phyloP scores from a whole-genome alignment of 2,888 invertebrate species.

The Baccha elongata region DNA sequence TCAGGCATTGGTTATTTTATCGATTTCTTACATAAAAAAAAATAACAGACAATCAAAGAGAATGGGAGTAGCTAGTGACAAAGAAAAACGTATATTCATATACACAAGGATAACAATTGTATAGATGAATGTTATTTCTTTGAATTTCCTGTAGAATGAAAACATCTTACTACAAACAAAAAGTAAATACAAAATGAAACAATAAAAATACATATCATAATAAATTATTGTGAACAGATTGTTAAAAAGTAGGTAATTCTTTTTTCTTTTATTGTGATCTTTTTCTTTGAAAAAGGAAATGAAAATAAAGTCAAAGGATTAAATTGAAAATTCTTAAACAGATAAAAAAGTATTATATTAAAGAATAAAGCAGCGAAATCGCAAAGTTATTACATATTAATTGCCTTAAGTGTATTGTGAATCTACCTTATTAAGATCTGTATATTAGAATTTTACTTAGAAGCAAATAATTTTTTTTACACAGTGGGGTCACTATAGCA shows the following conservation, averaged over 20 bases:
- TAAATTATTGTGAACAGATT: not conserved
- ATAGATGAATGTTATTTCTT: slow-evolving; percentile 23
- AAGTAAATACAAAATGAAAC: slow-evolving; percentile 22
- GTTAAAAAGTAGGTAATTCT: not conserved
- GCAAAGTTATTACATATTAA: too few species aligned
- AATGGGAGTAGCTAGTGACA: slow-evolving; percentile 11
- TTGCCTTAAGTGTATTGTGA: too few species aligned
- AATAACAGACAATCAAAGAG: not conserved
- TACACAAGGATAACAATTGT: slow-evolving; percentile 18
- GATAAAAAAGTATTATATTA: too few species aligned
- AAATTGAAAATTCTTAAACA: not conserved
- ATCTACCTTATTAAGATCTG: too few species aligned
- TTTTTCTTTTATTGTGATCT: not conserved
- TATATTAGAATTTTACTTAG: too few species aligned
- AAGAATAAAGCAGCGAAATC: too few species aligned
- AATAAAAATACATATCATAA: not conserved
- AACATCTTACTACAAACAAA: not conserved
- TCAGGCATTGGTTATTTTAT: slow-evolving; percentile 56
- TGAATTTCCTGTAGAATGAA: slow-evolving; percentile 54
- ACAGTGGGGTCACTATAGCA: too few species aligned
- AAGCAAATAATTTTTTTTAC: too few species aligned
- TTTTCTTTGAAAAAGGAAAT: not conserved
- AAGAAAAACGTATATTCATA: slow-evolving; percentile 27
- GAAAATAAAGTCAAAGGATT: not conserved
- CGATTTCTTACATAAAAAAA: not conserved